Conservation (phyloP, 2,797 vertebrate species). For the Taenioides sp. region DNA sequence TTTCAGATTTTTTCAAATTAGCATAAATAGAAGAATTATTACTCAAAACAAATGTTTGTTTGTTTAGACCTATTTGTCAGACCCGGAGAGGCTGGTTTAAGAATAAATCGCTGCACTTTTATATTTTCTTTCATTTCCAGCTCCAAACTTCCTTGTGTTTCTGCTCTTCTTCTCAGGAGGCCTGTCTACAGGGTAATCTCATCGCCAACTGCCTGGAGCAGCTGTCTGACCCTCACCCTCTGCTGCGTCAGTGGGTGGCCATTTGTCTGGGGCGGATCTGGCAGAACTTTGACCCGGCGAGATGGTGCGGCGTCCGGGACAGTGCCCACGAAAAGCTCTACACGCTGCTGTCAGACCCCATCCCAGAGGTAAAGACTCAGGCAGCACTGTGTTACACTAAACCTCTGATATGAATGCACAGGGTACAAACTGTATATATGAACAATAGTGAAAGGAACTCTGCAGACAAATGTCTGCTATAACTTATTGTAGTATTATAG, state of each 20-base stretch:
- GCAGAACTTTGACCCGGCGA: slow-evolving; percentile 97
- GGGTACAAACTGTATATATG: neutral
- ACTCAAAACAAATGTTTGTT: neutral
- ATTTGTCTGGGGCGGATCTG: slow-evolving; percentile 96
- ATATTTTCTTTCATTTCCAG: neutral
- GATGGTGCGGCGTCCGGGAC: slow-evolving; percentile 96
- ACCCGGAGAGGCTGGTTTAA: neutral
- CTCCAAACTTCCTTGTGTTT: neutral
- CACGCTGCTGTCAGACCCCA: slow-evolving; percentile 92
- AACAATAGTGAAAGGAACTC: neutral
- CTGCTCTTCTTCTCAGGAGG: slow-evolving; percentile 77
- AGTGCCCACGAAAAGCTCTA: slow-evolving; percentile 97
- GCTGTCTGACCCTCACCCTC: slow-evolving; percentile 91
- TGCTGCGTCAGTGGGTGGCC: slow-evolving; percentile 97
- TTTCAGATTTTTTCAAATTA: neutral
- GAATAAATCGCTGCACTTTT: neutral
- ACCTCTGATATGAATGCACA: neutral
- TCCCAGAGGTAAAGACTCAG: slow-evolving; percentile 86
- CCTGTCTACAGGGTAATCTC: slow-evolving; percentile 95
- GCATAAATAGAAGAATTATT: neutral
- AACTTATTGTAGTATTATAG: neutral
- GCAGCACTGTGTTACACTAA: neutral
- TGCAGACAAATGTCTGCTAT: neutral
- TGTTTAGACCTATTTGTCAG: neutral
- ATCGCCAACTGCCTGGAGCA: slow-evolving; percentile 98